Conservation (phyloP, 2,797 vertebrate species). For the Natrix natrix region DNA sequence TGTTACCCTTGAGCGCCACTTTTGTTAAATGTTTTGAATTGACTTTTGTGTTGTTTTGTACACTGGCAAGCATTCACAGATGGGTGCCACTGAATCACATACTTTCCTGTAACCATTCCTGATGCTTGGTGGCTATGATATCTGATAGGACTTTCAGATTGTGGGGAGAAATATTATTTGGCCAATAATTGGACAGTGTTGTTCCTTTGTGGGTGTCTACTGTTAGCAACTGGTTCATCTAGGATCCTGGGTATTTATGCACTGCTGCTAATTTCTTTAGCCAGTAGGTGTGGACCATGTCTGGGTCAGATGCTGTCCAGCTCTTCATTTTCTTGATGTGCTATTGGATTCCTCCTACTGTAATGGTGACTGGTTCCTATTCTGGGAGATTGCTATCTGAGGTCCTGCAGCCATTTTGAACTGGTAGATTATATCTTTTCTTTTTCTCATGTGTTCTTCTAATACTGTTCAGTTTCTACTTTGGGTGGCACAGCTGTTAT, state of each 20-base stretch:
- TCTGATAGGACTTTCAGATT: neutral
- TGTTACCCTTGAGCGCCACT: neutral
- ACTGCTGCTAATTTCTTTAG: neutral
- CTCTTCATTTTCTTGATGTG: neutral
- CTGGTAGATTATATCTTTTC: neutral
- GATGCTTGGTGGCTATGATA: neutral
- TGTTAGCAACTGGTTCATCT: neutral
- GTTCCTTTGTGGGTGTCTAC: neutral
- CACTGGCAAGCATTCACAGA: neutral
- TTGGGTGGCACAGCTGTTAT: neutral
- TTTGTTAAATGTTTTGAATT: neutral
- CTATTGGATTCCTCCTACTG: neutral
- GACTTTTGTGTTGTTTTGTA: neutral
- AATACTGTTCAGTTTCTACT: neutral
- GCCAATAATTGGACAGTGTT: neutral
- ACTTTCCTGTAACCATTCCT: neutral
- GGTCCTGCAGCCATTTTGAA: neutral
- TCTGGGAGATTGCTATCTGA: neutral
- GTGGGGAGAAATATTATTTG: neutral
- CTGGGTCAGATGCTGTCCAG: neutral
- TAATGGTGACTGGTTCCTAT: neutral
- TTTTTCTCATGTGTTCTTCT: neutral
- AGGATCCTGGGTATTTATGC: neutral
- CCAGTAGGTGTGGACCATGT: neutral
- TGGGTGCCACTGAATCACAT: neutral